These are phyloP conservation scores for Chaetorhynchus papuensis DNA, from an alignment of 2,113 vertebrate species.

Conservation along the genomic window DNA sequence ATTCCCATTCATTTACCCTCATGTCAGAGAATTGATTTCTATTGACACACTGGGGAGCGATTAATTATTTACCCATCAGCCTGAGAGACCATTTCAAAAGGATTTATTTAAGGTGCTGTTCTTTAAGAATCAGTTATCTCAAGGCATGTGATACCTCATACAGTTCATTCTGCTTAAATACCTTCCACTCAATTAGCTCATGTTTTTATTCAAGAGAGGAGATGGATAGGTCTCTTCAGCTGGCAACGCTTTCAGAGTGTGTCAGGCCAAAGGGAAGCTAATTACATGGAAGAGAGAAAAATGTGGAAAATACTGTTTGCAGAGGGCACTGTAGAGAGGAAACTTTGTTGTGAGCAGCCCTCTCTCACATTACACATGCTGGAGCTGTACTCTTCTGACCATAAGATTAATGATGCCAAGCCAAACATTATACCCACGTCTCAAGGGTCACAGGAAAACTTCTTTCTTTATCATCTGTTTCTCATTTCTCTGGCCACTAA, in stretches of 20 bases:
- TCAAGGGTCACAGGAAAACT: conserved; percentile 52
- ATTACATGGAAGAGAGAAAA: conserved; percentile 32
- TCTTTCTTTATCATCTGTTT: conserved; percentile 57
- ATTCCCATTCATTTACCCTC: neutral
- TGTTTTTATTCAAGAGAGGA: conserved; percentile 40
- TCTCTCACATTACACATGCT: conserved; percentile 60
- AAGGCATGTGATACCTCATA: neutral
- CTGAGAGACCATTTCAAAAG: conserved; percentile 26
- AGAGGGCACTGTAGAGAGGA: conserved; percentile 21
- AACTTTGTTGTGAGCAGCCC: conserved; percentile 49
- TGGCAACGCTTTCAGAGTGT: neutral
- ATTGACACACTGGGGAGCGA: neutral
- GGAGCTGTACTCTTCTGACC: conserved; percentile 48
- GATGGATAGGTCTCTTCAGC: conserved; percentile 47
- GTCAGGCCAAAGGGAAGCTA: conserved; percentile 45
- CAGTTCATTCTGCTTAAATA: conserved; percentile 19
- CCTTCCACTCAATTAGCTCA: conserved; percentile 32
- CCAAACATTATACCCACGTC: conserved; percentile 40
- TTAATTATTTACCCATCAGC: conserved; percentile 22
- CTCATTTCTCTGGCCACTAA: conserved; percentile 39
- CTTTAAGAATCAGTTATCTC: conserved; percentile 18
- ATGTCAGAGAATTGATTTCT: conserved; percentile 3
- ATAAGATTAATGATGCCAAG: conserved; percentile 65
- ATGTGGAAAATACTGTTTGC: conserved; percentile 46
- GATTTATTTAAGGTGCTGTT: conserved; percentile 44